Percentiles rank a stretch among this genome's conserved stretches.
These are phyloP conservation scores for Apeltes quadracus DNA, from an alignment of 2,113 vertebrate genomes.

Conservation along the genomic window DNA sequence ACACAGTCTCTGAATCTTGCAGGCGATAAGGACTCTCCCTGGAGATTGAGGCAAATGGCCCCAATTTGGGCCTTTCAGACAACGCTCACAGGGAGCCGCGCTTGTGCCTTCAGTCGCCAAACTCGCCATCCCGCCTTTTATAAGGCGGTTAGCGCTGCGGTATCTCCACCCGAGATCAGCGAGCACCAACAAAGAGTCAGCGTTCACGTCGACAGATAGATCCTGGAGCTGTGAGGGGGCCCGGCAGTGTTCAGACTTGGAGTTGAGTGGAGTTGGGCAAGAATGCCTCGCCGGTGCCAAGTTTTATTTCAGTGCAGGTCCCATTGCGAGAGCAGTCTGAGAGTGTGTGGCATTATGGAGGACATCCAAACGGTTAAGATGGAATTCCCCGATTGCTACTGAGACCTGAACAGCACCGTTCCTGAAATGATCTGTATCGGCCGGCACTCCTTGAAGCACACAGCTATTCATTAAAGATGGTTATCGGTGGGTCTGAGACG, in stretches of 20 bases:
- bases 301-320: constrained; percentile 83
- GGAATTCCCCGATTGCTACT: constrained; percentile 82
- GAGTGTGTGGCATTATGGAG: constrained; percentile 87
- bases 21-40: constrained; percentile 76
- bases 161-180: constrained; percentile 82
- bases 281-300: constrained; percentile 73
- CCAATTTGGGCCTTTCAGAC: constrained; percentile 78
- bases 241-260: constrained; percentile 53
- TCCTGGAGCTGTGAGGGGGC: constrained; percentile 45
- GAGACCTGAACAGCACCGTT: constrained; percentile 81
- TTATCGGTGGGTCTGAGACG: constrained; percentile 70
- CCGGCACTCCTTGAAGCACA: constrained; percentile 76
- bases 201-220: constrained; percentile 68
- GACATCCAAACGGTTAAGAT: constrained; percentile 83
- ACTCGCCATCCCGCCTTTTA: constrained; percentile 60
- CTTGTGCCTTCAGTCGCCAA: constrained; percentile 55
- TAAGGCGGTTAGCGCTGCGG: constrained; percentile 39
- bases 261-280: constrained; percentile 63
- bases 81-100: constrained; percentile 65
- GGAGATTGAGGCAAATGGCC: constrained; percentile 68
- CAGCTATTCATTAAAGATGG: constrained; percentile 85
- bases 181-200: constrained; percentile 69
- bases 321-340: constrained; percentile 80
- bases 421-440: constrained; percentile 81
- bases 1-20: constrained; percentile 73